phyloP scores from a whole-genome alignment of 2,888 invertebrate genomes.

The Apamea anceps region DNA sequence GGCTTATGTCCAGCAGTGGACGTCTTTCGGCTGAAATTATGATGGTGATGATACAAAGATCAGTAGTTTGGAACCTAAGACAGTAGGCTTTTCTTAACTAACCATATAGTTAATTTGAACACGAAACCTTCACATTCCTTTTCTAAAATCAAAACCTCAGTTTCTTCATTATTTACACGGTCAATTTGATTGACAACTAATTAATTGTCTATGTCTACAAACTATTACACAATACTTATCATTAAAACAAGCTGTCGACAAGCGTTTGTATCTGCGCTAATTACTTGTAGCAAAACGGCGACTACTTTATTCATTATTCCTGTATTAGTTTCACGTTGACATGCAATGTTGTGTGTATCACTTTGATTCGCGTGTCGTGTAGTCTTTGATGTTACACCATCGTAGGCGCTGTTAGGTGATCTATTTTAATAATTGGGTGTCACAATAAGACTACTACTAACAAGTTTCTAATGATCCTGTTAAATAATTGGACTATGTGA shows the following conservation, averaged over 20 bases:
- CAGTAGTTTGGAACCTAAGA: no score
- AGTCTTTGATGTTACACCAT: conserved; percentile 22
- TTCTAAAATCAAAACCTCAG: neutral
- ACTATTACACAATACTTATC: conserved; percentile 24
- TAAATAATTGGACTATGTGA: no score
- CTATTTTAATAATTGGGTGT: neutral
- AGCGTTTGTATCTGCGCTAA: conserved; percentile 35
- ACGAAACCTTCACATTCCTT: conserved; percentile 1
- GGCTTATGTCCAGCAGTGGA: no score
- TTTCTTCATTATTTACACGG: conserved; percentile 9
- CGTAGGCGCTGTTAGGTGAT: neutral
- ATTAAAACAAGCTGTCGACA: conserved; percentile 37
- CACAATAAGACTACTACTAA: neutral
- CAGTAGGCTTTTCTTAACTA: no score
- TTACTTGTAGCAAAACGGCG: conserved; percentile 31
- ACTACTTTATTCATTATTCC: conserved; percentile 22
- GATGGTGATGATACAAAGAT: no score
- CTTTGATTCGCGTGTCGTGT: conserved; percentile 32
- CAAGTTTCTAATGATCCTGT: neutral
- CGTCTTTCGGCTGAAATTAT: no score
- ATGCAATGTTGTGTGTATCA: conserved; percentile 45
- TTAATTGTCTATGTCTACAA: conserved; percentile 1
- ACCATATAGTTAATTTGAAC: neutral
- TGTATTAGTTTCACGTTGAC: conserved; percentile 30
- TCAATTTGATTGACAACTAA: conserved; percentile 23